A percentile compares a stretch with the other conserved stretches of the same genome.
phyloP scores from a whole-genome alignment of 2,888 invertebrate species.

The Lycophotia porphyrea region DNA sequence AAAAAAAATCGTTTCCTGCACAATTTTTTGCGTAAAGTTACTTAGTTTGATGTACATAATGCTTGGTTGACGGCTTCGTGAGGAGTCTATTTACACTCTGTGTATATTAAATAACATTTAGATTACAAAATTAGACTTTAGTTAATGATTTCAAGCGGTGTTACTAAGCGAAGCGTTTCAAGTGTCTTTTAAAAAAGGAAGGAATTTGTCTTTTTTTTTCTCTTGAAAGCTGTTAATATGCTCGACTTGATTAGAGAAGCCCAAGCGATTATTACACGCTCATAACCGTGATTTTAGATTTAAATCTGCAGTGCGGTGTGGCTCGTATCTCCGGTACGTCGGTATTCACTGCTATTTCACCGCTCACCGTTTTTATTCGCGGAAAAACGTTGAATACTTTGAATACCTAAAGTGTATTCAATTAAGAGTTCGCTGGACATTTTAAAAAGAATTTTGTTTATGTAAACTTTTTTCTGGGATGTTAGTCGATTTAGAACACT shows the following conservation, averaged over 20 bases:
- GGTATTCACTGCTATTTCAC: conserved; percentile 45
- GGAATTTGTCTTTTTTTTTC: neutral
- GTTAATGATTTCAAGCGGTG: neutral
- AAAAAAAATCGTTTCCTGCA: too few species aligned
- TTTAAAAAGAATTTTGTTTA: conserved; percentile 50
- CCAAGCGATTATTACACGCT: neutral
- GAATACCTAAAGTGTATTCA: conserved; percentile 64
- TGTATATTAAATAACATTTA: neutral
- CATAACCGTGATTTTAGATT: neutral
- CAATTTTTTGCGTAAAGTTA: too few species aligned
- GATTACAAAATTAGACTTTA: neutral
- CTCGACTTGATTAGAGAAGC: neutral
- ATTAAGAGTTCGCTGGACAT: conserved; percentile 64
- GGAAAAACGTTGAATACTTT: conserved; percentile 58
- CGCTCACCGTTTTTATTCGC: conserved; percentile 49
- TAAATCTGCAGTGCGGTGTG: conserved; percentile 51
- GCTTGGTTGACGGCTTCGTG: too few species aligned
- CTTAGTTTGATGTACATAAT: too few species aligned
- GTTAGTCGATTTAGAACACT: conserved; percentile 26
- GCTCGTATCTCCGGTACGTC: conserved; percentile 34
- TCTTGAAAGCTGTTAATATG: neutral
- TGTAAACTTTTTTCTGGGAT: conserved; percentile 47
- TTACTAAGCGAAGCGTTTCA: neutral
- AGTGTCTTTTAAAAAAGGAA: neutral
- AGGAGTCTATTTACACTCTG: too few species aligned